Evolutionary conservation across 2,113 vertebrate species (phyloP).

Genomic region (Heteronetta atricapilla): DNA sequence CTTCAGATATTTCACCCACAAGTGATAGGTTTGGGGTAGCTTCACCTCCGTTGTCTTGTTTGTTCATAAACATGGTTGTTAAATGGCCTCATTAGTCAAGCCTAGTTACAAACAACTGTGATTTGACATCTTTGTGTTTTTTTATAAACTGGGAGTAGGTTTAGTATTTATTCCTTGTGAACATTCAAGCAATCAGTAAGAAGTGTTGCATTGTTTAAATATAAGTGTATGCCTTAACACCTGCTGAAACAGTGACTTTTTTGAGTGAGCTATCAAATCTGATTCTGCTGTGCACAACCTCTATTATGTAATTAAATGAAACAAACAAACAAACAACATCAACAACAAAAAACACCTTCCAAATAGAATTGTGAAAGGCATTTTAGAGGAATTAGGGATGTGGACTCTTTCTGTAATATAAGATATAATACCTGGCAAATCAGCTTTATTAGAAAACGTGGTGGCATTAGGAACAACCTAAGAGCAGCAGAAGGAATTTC

Average conservation of each 20-base stretch:
- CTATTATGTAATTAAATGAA: no score
- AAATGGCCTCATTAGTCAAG: no score
- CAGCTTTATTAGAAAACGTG: not conserved
- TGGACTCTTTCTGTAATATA: not conserved
- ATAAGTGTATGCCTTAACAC: not conserved
- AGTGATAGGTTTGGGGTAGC: not conserved
- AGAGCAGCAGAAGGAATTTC: not conserved
- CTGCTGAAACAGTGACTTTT: not conserved
- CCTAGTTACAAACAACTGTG: no score
- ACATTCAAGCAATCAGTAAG: no score
- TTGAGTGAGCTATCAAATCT: not conserved
- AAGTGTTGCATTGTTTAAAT: no score
- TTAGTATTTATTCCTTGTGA: no score
- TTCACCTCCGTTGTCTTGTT: no score
- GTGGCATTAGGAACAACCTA: not conserved
- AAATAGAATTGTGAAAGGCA: not conserved
- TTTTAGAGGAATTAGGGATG: not conserved
- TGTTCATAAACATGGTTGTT: no score
- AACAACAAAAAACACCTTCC: not conserved
- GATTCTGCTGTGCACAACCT: not conserved
- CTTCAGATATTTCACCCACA: not conserved
- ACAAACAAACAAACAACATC: not conserved
- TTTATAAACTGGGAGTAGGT: no score
- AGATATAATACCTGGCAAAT: not conserved
- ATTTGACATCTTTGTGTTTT: no score